Percentiles rank a stretch among this genome's conserved stretches.
Evolutionary conservation across 2,113 vertebrate genomes (phyloP).

Genomic region (Astatotilapia flaviijosephi): DNA sequence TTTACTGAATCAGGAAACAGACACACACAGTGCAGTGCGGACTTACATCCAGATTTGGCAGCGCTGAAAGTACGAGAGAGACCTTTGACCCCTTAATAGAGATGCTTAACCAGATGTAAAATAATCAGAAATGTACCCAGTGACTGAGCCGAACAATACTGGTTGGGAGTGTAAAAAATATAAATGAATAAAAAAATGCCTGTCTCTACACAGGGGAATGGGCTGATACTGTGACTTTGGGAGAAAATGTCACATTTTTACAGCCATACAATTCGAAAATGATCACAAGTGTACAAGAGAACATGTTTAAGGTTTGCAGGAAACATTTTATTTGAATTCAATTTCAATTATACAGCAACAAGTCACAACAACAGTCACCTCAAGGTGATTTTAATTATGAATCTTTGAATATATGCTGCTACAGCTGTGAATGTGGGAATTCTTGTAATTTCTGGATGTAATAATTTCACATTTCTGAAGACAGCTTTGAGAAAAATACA

Average conservation of each 20-base stretch:
- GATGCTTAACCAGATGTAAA: background rate
- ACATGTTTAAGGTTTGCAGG: background rate
- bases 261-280: background rate
- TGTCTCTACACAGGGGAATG: background rate
- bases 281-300: background rate
- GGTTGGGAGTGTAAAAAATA: background rate
- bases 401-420: no score
- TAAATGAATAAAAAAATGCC: rapidly evolving
- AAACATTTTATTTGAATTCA: background rate
- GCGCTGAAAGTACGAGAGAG: rapidly evolving
- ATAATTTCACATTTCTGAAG: no score
- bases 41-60: background rate
- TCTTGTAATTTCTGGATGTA: no score
- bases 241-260: background rate
- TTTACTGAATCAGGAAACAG: background rate
- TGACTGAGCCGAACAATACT: background rate
- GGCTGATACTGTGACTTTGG: background rate
- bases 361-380: no score
- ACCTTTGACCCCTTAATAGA: background rate
- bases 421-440: no score
- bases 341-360: background rate
- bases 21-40: background rate
- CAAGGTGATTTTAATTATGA: no score
- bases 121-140: background rate
- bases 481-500: no score